Percentiles rank a stretch among this genome's conserved stretches.
phyloP scores from a whole-genome alignment of 1,140 invertebrate species.

The Pseudomyrmex pallidus region DNA sequence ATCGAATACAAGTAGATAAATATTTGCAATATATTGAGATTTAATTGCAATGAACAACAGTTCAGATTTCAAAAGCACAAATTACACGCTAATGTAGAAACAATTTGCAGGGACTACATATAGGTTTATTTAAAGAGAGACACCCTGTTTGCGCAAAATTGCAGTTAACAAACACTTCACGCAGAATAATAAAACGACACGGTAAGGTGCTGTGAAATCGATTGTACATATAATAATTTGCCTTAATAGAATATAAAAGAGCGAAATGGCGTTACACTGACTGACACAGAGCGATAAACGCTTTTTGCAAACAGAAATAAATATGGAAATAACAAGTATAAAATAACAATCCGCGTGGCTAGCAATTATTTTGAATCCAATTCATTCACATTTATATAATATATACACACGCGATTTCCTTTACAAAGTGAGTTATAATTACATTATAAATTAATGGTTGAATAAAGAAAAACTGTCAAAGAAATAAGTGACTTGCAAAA shows the following conservation, averaged over 20 bases:
- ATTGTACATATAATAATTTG: conserved; percentile 3
- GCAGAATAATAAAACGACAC: not conserved
- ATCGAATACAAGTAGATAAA: not conserved
- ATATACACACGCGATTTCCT: conserved; percentile 25
- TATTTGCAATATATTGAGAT: conserved; percentile 6
- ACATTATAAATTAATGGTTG: conserved; percentile 70
- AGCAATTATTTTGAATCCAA: conserved; percentile 76
- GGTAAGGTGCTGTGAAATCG: not conserved
- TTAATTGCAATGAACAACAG: not conserved
- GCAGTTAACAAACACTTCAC: not conserved
- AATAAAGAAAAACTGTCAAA: conserved; percentile 36
- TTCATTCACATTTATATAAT: conserved; percentile 66
- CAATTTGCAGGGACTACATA: not conserved
- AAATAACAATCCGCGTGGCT: conserved; percentile 47
- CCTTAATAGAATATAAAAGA: not conserved
- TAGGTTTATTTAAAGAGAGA: not conserved
- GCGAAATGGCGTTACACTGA: not conserved
- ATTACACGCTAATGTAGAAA: not conserved
- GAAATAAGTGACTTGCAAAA: conserved; percentile 11
- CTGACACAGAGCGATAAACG: not conserved
- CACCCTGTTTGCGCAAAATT: not conserved
- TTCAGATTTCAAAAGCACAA: not conserved
- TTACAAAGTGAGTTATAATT: conserved; percentile 57
- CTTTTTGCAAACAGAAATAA: conserved; percentile 46
- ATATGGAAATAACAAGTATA: conserved; percentile 5